Conservation (phyloP, 2,113 vertebrate genomes). For the Morone chrysops region DNA sequence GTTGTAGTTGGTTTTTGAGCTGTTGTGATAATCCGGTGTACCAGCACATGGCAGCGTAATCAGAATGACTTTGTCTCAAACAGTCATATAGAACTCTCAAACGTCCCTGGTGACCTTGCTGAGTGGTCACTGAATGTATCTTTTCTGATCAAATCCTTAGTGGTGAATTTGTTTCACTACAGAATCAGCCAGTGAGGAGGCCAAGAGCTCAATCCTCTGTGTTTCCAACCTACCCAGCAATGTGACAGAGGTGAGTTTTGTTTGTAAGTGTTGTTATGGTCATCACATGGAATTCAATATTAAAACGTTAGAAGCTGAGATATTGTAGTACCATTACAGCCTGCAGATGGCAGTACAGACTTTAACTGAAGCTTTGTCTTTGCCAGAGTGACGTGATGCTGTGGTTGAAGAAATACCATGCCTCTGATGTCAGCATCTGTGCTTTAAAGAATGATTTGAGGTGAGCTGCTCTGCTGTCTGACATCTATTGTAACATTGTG, state of each 20-base stretch:
- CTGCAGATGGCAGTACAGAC: constrained; percentile 57
- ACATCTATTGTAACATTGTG: not conserved
- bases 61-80: no score
- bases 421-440: constrained; percentile 62
- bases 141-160: not conserved
- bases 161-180: constrained; percentile 2
- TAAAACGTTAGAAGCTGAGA: no score
- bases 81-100: no score
- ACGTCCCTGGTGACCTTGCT: no score
- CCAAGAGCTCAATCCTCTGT: constrained; percentile 22
- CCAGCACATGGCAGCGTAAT: no score
- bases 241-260: constrained; percentile 70
- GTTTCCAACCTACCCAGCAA: constrained; percentile 56
- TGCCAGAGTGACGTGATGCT: constrained; percentile 62
- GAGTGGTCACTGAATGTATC: no score
- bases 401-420: constrained; percentile 71
- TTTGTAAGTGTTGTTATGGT: not conserved
- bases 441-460: constrained; percentile 40
- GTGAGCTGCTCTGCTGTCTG: constrained; percentile 42
- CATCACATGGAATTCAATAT: not conserved
- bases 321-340: not conserved
- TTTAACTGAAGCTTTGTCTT: constrained; percentile 5
- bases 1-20: no score
- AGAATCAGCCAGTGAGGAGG: constrained; percentile 20
- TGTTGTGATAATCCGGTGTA: no score